Evolutionary conservation across 2,113 vertebrate species (phyloP).

Genomic region (Oreotrochilus melanogaster): DNA sequence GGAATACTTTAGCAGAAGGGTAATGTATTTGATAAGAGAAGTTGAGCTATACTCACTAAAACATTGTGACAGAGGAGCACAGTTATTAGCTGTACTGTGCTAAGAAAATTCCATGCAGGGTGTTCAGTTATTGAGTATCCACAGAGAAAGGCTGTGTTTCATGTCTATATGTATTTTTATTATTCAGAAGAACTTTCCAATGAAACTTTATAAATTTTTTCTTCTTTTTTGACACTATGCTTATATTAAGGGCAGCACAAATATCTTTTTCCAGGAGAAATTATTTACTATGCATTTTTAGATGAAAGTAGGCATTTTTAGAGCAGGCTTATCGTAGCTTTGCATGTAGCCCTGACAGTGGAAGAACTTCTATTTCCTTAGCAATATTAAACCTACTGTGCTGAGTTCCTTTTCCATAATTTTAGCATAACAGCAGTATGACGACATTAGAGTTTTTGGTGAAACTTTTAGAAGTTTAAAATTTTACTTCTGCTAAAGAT

Average conservation of each 20-base stretch:
- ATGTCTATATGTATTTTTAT: not conserved
- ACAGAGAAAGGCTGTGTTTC: not conserved
- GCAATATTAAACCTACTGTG: not conserved
- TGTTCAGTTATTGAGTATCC: not conserved
- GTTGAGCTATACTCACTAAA: not conserved
- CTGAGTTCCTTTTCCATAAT: not conserved
- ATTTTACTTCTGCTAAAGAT: not conserved
- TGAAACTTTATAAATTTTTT: not conserved
- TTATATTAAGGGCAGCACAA: not conserved
- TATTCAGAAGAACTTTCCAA: not conserved
- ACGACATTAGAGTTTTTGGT: not conserved
- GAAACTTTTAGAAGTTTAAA: conserved; percentile 5
- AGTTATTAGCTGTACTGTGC: not conserved
- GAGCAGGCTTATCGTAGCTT: conserved; percentile 9
- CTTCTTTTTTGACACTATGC: not conserved
- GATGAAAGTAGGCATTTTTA: conserved; percentile 4
- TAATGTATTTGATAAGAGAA: not conserved
- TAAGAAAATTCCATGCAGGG: not conserved
- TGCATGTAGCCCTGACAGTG: not conserved
- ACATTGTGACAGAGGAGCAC: not conserved
- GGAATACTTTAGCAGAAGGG: not conserved
- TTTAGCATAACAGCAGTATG: not conserved
- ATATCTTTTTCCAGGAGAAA: not conserved
- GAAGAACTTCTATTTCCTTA: not conserved
- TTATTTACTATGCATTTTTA: conserved; percentile 8